phyloP scores from a whole-genome alignment of 2,113 vertebrate genomes.

The Marmota flaviventris region DNA sequence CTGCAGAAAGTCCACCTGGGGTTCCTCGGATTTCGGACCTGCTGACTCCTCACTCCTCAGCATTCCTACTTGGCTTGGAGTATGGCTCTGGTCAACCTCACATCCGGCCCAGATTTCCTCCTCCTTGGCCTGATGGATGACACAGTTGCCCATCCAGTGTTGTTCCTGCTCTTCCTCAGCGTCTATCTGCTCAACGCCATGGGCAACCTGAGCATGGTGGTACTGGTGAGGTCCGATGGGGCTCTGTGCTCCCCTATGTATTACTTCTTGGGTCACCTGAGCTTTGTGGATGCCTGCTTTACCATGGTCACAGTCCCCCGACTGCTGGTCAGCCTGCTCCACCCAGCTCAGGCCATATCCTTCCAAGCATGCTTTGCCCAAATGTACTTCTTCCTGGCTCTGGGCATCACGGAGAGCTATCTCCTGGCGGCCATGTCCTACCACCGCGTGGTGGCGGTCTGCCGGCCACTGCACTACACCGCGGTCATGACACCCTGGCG shows the following conservation, averaged over 20 bases:
- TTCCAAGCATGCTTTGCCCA: too few relatives aligned
- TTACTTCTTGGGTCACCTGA: conserved; percentile 76
- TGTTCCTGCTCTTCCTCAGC: too few relatives aligned
- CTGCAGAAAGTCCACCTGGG: too few relatives aligned
- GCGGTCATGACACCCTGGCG: neutral
- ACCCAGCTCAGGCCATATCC: neutral
- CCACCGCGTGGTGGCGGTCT: conserved; percentile 69
- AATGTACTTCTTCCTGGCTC: conserved; percentile 77
- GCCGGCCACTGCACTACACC: conserved; percentile 69
- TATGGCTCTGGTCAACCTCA: too few relatives aligned
- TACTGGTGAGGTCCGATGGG: too few relatives aligned
- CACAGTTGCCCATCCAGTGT: too few relatives aligned
- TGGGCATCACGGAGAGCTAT: neutral
- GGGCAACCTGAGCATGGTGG: too few relatives aligned
- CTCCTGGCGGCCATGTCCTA: conserved; percentile 78
- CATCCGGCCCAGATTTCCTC: too few relatives aligned
- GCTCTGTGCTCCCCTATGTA: conserved; percentile 64
- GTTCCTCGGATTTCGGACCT: too few relatives aligned
- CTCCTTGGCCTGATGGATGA: too few relatives aligned
- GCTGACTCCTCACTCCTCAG: too few relatives aligned
- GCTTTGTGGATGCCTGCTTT: conserved; percentile 74
- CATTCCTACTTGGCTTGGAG: accelerated
- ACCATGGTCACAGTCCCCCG: conserved; percentile 66
- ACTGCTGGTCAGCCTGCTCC: conserved; percentile 62
- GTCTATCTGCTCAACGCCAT: too few relatives aligned